These are phyloP conservation scores for Patagioenas fasciata DNA, from an alignment of 2,113 vertebrate genomes.

Conservation along the genomic window DNA sequence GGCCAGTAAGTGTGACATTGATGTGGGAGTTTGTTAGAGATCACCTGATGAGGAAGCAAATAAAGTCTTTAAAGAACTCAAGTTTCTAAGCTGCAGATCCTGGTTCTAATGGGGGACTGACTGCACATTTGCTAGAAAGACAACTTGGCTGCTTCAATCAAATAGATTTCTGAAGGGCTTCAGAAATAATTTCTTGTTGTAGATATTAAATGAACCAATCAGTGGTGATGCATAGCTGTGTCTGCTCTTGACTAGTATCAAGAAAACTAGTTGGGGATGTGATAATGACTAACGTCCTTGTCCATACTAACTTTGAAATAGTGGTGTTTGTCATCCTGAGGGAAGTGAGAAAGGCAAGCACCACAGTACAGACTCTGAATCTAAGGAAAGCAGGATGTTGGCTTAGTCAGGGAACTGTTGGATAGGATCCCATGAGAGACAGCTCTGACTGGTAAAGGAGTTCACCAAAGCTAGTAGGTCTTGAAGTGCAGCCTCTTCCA, in stretches of 20 bases:
- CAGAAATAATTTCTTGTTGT: not conserved
- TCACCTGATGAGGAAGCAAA: not conserved
- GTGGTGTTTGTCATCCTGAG: fast-evolving
- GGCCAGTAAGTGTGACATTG: not conserved
- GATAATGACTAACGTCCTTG: not conserved
- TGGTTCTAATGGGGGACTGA: not conserved
- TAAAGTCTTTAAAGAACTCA: not conserved
- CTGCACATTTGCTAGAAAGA: not conserved
- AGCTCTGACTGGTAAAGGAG: not conserved
- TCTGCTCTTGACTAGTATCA: not conserved
- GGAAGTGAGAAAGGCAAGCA: not conserved
- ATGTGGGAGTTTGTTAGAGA: not conserved
- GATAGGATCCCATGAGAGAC: too few species aligned
- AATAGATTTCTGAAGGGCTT: not conserved
- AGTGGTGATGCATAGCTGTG: not conserved
- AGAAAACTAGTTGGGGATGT: not conserved
- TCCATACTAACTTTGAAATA: not conserved
- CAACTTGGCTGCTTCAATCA: not conserved
- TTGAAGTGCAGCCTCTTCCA: not conserved
- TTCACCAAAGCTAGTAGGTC: not conserved
- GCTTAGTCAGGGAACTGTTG: not conserved
- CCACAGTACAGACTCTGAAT: not conserved
- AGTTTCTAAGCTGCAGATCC: not conserved
- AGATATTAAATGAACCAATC: not conserved
- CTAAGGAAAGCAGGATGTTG: not conserved